Percentiles rank a stretch among this genome's conserved stretches.
These are phyloP conservation scores for Chloroceryle aenea DNA, from an alignment of 2,113 vertebrate species.

Conservation along the genomic window DNA sequence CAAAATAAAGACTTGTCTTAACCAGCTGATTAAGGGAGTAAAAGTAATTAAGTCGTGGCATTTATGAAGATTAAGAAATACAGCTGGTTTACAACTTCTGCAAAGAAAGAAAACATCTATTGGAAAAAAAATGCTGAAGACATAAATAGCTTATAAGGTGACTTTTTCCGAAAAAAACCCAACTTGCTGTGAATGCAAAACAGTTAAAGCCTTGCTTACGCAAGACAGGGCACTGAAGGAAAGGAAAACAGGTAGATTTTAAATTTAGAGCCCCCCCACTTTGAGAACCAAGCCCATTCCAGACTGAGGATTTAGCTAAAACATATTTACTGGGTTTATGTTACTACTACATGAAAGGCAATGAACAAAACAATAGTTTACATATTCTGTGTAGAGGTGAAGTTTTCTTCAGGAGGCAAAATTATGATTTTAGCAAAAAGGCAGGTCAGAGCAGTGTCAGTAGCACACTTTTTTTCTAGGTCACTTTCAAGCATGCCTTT, in stretches of 20 bases:
- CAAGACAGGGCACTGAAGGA: background rate
- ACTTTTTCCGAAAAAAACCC: background rate
- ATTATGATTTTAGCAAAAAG: background rate
- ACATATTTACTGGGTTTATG: background rate
- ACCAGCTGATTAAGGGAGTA: conserved; percentile 58
- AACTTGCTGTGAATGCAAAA: background rate
- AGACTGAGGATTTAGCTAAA: background rate
- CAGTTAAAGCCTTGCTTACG: background rate
- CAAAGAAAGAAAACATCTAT: conserved; percentile 36
- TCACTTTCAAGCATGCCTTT: background rate
- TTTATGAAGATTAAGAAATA: conserved; percentile 76
- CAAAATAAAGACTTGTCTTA: conserved; percentile 33
- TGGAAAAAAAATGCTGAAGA: conserved; percentile 29
- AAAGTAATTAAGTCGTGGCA: conserved; percentile 67
- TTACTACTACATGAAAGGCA: conserved; percentile 21
- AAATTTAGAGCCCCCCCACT: background rate
- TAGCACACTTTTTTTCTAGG: background rate
- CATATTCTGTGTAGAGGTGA: background rate
- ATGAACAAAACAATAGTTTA: conserved; percentile 17
- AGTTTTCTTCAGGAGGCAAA: background rate
- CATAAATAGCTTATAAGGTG: background rate
- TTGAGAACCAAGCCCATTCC: background rate
- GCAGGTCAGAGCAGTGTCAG: background rate
- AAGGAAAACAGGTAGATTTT: background rate
- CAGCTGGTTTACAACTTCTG: conserved; percentile 51